A percentile compares a stretch with the other conserved stretches of the same genome.
Conservation (phyloP, 2,113 vertebrate genomes). For the Grammomys dolichurus region DNA sequence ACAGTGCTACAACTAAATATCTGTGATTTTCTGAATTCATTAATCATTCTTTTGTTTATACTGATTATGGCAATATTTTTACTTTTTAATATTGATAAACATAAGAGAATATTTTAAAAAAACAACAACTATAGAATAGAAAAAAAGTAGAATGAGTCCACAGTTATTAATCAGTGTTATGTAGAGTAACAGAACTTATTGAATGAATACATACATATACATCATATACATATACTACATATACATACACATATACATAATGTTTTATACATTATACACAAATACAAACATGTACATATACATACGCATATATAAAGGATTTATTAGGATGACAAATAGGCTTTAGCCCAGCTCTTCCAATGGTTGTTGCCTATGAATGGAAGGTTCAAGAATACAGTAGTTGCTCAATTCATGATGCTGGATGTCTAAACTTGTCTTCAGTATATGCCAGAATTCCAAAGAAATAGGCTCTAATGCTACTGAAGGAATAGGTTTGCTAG, state of each 20-base stretch:
- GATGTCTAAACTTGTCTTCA: neutral
- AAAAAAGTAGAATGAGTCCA: neutral
- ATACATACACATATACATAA: neutral
- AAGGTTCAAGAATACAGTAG: neutral
- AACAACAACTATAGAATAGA: neutral
- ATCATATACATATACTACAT: too few relatives aligned
- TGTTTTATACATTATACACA: too few relatives aligned
- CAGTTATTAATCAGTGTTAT: neutral
- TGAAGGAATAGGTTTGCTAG: neutral
- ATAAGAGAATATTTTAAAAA: neutral
- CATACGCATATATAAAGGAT: neutral
- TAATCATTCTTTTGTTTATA: neutral
- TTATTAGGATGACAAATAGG: neutral
- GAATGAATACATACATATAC: neutral
- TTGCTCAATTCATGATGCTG: neutral
- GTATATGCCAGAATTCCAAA: neutral
- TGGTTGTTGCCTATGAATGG: neutral
- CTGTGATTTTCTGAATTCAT: neutral
- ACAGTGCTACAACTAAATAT: neutral
- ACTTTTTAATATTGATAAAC: neutral
- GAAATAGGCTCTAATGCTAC: neutral
- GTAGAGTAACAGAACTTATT: neutral
- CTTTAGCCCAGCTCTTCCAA: neutral
- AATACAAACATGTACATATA: too few relatives aligned
- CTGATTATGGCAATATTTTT: neutral